A percentile compares a stretch with the other conserved stretches of the same genome.
phyloP scores from a whole-genome alignment of 2,797 vertebrate genomes.

The Poliocrania exsul region DNA sequence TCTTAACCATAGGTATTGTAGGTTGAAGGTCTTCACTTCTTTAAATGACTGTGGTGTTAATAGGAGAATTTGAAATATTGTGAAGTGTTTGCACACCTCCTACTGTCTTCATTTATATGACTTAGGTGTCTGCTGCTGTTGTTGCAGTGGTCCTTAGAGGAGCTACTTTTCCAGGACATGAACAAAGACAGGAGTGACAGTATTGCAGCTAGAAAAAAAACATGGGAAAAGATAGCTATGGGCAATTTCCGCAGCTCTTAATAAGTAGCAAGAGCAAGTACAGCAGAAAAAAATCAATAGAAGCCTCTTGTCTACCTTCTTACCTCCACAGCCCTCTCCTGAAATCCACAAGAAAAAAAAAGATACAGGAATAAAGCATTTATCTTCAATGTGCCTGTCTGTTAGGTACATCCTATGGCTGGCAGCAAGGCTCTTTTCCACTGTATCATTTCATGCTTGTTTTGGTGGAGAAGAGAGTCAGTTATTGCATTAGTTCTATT shows the following conservation, averaged over 20 bases:
- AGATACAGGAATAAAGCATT: not conserved
- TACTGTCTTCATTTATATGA: conserved; percentile 18
- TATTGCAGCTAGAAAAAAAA: conserved; percentile 1
- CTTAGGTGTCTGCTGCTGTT: not conserved
- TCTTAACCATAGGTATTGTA: not conserved
- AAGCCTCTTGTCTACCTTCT: conserved; percentile 6
- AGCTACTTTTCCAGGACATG: conserved; percentile 14
- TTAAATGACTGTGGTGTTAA: not conserved
- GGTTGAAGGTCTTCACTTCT: not conserved
- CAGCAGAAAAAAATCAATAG: conserved; percentile 44
- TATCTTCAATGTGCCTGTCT: conserved; percentile 7
- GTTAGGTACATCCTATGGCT: not conserved
- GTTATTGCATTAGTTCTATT: conserved; percentile 8
- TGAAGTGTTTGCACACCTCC: not conserved
- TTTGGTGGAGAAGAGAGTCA: not conserved
- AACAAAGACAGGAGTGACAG: not conserved
- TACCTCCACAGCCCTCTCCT: not conserved
- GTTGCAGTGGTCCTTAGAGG: conserved; percentile 17
- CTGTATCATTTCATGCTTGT: conserved; percentile 9
- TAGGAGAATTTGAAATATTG: not conserved
- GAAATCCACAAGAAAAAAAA: conserved; percentile 23
- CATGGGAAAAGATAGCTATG: conserved; percentile 10
- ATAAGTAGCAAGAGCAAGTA: conserved; percentile 5
- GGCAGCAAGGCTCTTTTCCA: not conserved
- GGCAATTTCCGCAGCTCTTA: conserved; percentile 40